Evolutionary conservation across 2,113 vertebrate species (phyloP), one percentile per base, ranked within the genome.

Genomic region (Rhagologus leucostigma): DNA sequence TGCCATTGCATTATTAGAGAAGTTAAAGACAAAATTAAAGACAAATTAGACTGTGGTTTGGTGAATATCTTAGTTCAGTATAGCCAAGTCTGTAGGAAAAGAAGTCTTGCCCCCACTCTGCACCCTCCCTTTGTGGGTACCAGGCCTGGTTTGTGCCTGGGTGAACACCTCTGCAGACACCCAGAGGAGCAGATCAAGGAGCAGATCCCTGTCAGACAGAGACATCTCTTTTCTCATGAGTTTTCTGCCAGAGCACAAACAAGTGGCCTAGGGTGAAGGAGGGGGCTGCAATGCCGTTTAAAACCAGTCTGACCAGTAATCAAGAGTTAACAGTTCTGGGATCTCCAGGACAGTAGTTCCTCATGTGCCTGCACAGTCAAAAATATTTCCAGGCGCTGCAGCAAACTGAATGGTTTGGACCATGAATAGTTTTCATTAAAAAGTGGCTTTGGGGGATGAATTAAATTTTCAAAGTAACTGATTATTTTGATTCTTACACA

Each of bases 91-190:
- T 56, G 23, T 27, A 10, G 49, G 23, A 73, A 39, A 69, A 62
- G 50, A 29, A 41, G 9, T 24, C 33, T 84, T 78, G 56, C 7
- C 33, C 55, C 20, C 3, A 7, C 29, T 78, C 35, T 29, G 5
- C 16, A 13, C 27, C 27, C 27, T 8, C 7, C 11, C 8, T 47
- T n/a, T 0, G 1, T 42, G 76, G 20, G 16, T 39, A 10, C 35
- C 39, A 57, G 41, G 22, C 15, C 41, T 33, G 42, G 26, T 46
- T 56, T 57, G 8, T 53, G 42, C 42, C 21, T 29, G 41, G 42
- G 26, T 52, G 46, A 81, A 5, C 17, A 10, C 7, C 33, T 74
- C 69, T 64, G 65, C 75, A 85, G 55, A 30, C 69, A 20, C 68
- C 29, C 17, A 5, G n/a, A 46, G 42, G 47, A 29, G 30, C 41